Percentiles rank a stretch among this genome's conserved stretches.
Evolutionary conservation across 2,113 vertebrate species (phyloP).

Genomic region (Pelvicachromis taeniatus): DNA sequence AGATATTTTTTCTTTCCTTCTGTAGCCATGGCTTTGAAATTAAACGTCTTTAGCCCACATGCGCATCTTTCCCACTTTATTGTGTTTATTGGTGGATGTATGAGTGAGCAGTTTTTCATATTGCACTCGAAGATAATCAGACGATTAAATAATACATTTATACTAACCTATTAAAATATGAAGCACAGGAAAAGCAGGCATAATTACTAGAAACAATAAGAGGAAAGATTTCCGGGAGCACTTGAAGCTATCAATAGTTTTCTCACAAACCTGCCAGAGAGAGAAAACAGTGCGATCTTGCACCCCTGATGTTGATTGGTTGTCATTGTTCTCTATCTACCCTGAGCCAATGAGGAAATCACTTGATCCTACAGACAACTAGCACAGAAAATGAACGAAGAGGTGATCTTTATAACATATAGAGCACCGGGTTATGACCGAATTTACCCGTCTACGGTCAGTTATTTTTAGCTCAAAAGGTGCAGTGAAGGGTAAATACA

Average conservation of each 20-base stretch:
- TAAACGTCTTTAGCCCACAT: background rate
- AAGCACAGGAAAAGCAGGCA: background rate
- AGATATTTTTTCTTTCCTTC: background rate
- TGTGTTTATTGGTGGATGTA: background rate
- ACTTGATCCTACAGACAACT: background rate
- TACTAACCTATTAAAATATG: background rate
- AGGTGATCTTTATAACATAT: background rate
- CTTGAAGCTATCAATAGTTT: background rate
- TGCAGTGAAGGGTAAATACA: background rate
- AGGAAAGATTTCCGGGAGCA: background rate
- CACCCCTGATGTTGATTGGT: conserved; percentile 7
- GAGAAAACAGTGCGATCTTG: background rate
- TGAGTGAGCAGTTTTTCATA: background rate
- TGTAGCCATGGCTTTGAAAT: background rate
- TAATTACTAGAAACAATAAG: too few species aligned
- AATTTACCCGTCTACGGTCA: background rate
- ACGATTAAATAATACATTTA: background rate
- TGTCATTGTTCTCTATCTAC: background rate
- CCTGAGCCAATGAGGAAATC: conserved; percentile 11
- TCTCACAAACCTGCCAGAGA: background rate
- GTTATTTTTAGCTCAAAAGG: background rate
- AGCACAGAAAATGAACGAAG: background rate
- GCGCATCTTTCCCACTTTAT: background rate
- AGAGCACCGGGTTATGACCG: background rate
- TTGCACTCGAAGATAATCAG: background rate